These are phyloP conservation scores for Netelia fuscicornis DNA, from an alignment of 2,888 invertebrate species.

Conservation along the genomic window DNA sequence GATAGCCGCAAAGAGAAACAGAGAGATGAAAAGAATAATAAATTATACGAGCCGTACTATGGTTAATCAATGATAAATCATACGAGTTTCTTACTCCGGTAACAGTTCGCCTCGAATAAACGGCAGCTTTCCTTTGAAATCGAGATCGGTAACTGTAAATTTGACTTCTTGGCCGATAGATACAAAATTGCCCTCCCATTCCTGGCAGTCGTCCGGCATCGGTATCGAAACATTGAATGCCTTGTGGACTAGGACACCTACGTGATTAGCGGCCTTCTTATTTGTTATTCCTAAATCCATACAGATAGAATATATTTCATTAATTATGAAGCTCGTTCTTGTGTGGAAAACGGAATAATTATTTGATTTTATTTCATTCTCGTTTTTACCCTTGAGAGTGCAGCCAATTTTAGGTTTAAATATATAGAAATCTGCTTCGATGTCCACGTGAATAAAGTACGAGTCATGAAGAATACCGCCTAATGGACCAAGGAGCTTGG, in stretches of 20 bases:
- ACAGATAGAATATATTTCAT: slow-evolving; percentile 40
- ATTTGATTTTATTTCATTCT: not conserved
- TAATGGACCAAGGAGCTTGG: slow-evolving; percentile 86
- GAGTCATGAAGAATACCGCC: slow-evolving; percentile 88
- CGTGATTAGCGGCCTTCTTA: slow-evolving; percentile 88
- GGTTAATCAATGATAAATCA: no score
- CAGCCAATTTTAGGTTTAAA: slow-evolving; percentile 89
- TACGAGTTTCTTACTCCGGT: slow-evolving; percentile 82
- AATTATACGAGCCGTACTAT: no score
- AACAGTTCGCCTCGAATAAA: slow-evolving; percentile 88
- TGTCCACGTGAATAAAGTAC: slow-evolving; percentile 88
- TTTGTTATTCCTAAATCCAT: slow-evolving; percentile 87
- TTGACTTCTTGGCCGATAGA: slow-evolving; percentile 87
- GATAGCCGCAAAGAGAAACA: no score
- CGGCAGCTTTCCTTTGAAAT: slow-evolving; percentile 87
- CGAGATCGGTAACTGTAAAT: slow-evolving; percentile 87
- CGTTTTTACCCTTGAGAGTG: slow-evolving; percentile 85
- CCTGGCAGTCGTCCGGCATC: slow-evolving; percentile 84
- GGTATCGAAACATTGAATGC: slow-evolving; percentile 90
- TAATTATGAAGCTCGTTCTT: not conserved
- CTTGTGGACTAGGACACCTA: slow-evolving; percentile 89
- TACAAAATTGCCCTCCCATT: slow-evolving; percentile 87
- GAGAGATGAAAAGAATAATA: no score
- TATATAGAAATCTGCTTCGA: slow-evolving; percentile 90
- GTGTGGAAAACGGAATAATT: no score